A percentile compares a stretch with the other conserved stretches of the same genome.
These are phyloP conservation scores for Parnassius orleans DNA, from an alignment of 2,888 invertebrate species.

Conservation along the genomic window DNA sequence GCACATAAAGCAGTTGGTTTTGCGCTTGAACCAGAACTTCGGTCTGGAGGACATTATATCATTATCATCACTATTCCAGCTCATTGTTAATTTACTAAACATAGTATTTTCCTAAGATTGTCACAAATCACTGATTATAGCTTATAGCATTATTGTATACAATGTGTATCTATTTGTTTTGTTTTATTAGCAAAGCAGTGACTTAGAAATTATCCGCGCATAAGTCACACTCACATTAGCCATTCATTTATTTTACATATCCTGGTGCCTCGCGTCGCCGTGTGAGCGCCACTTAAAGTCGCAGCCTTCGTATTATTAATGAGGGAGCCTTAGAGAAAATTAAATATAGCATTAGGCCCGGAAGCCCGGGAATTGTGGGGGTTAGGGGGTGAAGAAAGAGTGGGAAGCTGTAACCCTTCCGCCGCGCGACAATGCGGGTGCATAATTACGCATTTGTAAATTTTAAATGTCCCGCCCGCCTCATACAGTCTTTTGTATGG, in stretches of 20 bases:
- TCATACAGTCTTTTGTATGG: slow-evolving; percentile 76
- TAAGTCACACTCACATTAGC: slow-evolving; percentile 18
- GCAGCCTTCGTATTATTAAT: slow-evolving; percentile 79
- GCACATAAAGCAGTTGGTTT: too few relatives aligned
- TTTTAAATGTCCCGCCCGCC: slow-evolving; percentile 79
- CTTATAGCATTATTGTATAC: too few relatives aligned
- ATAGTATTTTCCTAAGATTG: too few relatives aligned
- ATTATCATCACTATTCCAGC: too few relatives aligned
- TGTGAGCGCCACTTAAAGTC: slow-evolving; percentile 80
- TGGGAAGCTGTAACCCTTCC: slow-evolving; percentile 62
- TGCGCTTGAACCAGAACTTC: too few relatives aligned
- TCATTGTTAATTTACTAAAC: too few relatives aligned
- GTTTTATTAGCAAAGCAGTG: slow-evolving; percentile 22
- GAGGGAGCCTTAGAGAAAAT: slow-evolving; percentile 81
- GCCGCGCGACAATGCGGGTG: slow-evolving; percentile 78
- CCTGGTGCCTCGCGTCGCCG: slow-evolving; percentile 57
- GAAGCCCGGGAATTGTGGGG: slow-evolving; percentile 68
- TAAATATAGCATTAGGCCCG: slow-evolving; percentile 81
- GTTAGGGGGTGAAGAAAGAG: slow-evolving; percentile 46
- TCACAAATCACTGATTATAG: too few relatives aligned
- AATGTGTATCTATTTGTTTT: too few relatives aligned
- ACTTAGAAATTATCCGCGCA: slow-evolving; percentile 12
- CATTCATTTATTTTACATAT: slow-evolving; percentile 50
- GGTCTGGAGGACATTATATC: too few relatives aligned
- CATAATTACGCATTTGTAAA: slow-evolving; percentile 82